Conservation (phyloP, 2,888 invertebrate species). For the Cheilosia soror region DNA sequence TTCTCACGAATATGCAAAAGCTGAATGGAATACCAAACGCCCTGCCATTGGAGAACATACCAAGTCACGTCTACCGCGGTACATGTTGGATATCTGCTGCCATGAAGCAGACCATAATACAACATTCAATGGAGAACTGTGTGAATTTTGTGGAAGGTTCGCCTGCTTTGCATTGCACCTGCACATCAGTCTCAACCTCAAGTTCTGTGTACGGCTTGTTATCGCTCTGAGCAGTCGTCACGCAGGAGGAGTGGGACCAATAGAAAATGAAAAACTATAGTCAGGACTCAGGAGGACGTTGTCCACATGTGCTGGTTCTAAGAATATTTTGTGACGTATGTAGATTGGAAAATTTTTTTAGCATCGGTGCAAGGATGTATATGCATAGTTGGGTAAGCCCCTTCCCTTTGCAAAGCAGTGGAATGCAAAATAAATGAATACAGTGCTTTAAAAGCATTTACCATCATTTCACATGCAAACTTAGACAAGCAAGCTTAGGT, state of each 20-base stretch:
- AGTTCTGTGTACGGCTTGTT: background rate
- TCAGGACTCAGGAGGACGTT: background rate
- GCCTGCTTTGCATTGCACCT: background rate
- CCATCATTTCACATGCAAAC: too few species aligned
- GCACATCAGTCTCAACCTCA: background rate
- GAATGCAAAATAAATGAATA: background rate
- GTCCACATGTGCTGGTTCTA: slow-evolving; percentile 9
- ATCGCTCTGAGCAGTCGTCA: slow-evolving; percentile 7
- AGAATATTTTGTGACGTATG: background rate
- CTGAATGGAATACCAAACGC: slow-evolving; percentile 47
- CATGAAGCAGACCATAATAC: slow-evolving; percentile 12
- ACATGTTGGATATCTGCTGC: slow-evolving; percentile 49
- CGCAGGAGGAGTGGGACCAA: slow-evolving; percentile 2
- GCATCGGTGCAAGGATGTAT: background rate
- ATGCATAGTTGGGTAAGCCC: background rate
- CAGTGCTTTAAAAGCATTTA: background rate
- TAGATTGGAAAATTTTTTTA: background rate
- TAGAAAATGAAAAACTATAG: background rate
- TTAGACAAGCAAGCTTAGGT: too few species aligned
- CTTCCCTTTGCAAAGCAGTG: too few species aligned
- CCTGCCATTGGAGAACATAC: slow-evolving; percentile 25
- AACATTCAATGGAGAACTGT: slow-evolving; percentile 34
- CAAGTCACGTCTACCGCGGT: slow-evolving; percentile 27
- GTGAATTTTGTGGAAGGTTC: background rate
- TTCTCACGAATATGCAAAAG: slow-evolving; percentile 2